These are phyloP conservation scores for Papilio gigon DNA, from an alignment of 2,888 invertebrate genomes.

Conservation along the genomic window DNA sequence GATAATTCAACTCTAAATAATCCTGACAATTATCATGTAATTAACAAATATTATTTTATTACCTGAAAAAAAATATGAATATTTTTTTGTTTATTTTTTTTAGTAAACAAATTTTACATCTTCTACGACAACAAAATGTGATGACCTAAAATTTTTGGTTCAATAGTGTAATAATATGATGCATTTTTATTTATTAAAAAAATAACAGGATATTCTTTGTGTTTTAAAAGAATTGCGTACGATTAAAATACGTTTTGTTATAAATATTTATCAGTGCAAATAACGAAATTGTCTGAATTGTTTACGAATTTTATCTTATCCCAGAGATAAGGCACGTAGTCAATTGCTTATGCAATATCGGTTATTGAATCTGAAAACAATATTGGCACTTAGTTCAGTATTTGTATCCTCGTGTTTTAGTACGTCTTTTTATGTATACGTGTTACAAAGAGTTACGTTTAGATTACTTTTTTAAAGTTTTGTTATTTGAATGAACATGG, in stretches of 20 bases:
- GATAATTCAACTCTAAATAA: too few relatives aligned
- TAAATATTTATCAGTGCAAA: conserved; percentile 4
- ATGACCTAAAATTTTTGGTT: too few relatives aligned
- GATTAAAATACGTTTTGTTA: background rate
- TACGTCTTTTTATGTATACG: background rate
- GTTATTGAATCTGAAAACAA: conserved; percentile 8
- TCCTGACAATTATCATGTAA: too few relatives aligned
- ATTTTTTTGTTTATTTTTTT: too few relatives aligned
- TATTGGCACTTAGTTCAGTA: conserved; percentile 9
- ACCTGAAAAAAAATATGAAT: too few relatives aligned
- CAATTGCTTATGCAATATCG: conserved; percentile 30
- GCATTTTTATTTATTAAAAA: background rate
- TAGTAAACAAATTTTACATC: too few relatives aligned
- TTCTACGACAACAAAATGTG: too few relatives aligned
- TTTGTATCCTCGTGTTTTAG: background rate
- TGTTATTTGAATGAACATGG: conserved; percentile 20
- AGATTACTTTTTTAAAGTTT: background rate
- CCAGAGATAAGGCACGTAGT: conserved; percentile 19
- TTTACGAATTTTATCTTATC: conserved; percentile 40
- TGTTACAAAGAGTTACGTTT: background rate
- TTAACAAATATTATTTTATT: too few relatives aligned
- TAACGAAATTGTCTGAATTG: conserved; percentile 27
- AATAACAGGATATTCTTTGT: background rate
- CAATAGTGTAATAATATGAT: too few relatives aligned
- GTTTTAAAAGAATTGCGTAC: background rate